A percentile compares a stretch with the other conserved stretches of the same genome.
Conservation (phyloP, 2,888 invertebrate species). For the Phengaris alcon region DNA sequence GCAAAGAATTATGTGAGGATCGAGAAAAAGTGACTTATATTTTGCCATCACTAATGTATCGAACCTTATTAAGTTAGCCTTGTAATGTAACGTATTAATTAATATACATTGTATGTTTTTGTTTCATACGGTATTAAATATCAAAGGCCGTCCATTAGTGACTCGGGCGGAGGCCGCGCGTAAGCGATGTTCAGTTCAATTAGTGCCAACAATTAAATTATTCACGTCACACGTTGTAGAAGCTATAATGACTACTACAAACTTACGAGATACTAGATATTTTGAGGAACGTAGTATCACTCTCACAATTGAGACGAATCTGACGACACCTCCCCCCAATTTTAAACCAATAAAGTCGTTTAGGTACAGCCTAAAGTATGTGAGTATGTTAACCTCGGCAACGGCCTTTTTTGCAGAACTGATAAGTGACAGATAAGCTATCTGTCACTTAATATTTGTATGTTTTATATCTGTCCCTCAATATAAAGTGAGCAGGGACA, state of each 20-base stretch:
- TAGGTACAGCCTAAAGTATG: too few species aligned
- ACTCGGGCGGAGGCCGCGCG: slow-evolving; percentile 9
- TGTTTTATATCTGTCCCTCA: too few species aligned
- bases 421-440: too few species aligned
- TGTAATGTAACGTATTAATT: background rate
- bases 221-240: background rate
- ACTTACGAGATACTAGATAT: background rate
- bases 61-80: background rate
- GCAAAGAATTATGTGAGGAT: too few species aligned
- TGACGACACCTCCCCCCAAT: too few species aligned
- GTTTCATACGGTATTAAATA: slow-evolving; percentile 31
- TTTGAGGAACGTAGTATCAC: background rate
- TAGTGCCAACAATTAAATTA: slow-evolving; percentile 31
- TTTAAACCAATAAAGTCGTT: background rate
- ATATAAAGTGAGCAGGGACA: too few species aligned
- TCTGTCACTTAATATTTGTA: too few species aligned
- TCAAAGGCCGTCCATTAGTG: slow-evolving; percentile 31
- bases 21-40: background rate
- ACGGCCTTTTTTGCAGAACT: too few species aligned
- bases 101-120: slow-evolving; percentile 34
- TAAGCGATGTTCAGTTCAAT: slow-evolving; percentile 30
- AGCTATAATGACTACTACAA: background rate
- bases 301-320: too few species aligned
- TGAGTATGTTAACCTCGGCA: too few species aligned
- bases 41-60: background rate